Percentiles rank a stretch among this genome's conserved stretches.
These are phyloP conservation scores for Pseudachorutes palmiensis DNA, from an alignment of 1,140 invertebrate species.

Conservation along the genomic window DNA sequence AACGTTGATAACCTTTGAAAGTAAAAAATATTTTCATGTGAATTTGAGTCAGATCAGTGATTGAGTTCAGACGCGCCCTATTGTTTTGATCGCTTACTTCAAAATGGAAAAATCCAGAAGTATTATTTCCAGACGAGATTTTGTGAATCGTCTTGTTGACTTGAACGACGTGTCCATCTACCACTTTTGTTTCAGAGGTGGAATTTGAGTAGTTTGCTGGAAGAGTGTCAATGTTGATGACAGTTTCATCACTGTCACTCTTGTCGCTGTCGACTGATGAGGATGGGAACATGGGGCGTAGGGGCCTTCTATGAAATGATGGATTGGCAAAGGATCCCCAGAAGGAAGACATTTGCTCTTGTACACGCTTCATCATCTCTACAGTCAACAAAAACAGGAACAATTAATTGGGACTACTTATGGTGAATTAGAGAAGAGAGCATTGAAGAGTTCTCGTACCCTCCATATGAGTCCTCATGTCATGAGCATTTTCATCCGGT, in stretches of 20 bases:
- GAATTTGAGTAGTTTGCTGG: conserved; percentile 36
- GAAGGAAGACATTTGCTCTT: conserved; percentile 33
- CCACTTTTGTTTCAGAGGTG: conserved; percentile 36
- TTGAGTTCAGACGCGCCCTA: too few species aligned
- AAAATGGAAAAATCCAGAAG: conserved; percentile 36
- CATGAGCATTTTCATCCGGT: conserved; percentile 4
- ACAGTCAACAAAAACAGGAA: conserved; percentile 12
- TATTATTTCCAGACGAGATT: conserved; percentile 32
- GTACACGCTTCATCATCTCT: conserved; percentile 37
- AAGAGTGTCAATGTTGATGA: conserved; percentile 19
- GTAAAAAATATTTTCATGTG: background rate
- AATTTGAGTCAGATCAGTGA: background rate
- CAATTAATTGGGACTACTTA: background rate
- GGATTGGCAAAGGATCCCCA: conserved; percentile 30
- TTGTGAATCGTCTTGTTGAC: conserved; percentile 38
- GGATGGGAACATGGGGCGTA: conserved; percentile 14
- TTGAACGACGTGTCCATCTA: conserved; percentile 35
- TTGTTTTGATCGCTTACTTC: too few species aligned
- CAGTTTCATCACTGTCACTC: conserved; percentile 6
- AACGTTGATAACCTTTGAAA: conserved; percentile 27
- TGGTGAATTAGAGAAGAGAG: too few species aligned
- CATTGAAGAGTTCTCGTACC: too few species aligned
- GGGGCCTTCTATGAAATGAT: conserved; percentile 8
- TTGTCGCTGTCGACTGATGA: conserved; percentile 12
- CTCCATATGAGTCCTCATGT: conserved; percentile 25